Conservation (phyloP, 37 sponge, comb jelly and placozoan genomes). For the Oscarella lobularis region DNA sequence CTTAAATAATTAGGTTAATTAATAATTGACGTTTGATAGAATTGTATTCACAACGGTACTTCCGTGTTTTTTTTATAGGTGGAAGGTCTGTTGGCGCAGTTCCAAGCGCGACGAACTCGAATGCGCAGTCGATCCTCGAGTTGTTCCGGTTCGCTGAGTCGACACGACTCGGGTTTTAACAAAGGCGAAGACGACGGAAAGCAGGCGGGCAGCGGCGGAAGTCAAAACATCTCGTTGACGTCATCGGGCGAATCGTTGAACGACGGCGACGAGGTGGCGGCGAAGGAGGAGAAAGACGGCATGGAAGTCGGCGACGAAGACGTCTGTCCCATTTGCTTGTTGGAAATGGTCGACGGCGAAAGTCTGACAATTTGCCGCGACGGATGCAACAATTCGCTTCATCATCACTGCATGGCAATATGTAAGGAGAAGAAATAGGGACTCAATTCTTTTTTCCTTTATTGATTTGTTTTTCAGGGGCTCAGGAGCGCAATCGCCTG, state of each 20-base stretch:
- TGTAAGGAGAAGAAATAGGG: slow-evolving; percentile 30
- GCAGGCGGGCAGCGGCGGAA: not conserved
- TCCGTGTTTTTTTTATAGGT: too few species aligned
- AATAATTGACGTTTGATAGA: too few species aligned
- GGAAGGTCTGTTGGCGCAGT: not conserved
- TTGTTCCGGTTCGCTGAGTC: not conserved
- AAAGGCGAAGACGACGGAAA: too few species aligned
- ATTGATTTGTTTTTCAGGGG: not conserved
- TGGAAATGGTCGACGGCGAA: slow-evolving; percentile 58
- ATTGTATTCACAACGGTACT: too few species aligned
- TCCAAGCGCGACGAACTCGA: not conserved
- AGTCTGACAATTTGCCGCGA: slow-evolving; percentile 36
- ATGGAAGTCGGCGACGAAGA: slow-evolving; percentile 50
- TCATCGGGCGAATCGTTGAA: not conserved
- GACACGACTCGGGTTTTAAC: too few species aligned
- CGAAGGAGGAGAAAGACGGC: not conserved
- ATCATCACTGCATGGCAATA: slow-evolving; percentile 81
- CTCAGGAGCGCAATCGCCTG: not conserved
- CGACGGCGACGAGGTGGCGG: not conserved
- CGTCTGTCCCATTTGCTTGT: slow-evolving; percentile 70
- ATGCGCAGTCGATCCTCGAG: not conserved
- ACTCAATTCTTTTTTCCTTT: not conserved
- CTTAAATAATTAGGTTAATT: too few species aligned
- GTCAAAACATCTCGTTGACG: not conserved
- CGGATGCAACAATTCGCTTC: slow-evolving; percentile 51